A percentile compares a stretch with the other conserved stretches of the same genome.
Conservation (phyloP, 2,888 invertebrate species). For the Sisyra terminalis region DNA sequence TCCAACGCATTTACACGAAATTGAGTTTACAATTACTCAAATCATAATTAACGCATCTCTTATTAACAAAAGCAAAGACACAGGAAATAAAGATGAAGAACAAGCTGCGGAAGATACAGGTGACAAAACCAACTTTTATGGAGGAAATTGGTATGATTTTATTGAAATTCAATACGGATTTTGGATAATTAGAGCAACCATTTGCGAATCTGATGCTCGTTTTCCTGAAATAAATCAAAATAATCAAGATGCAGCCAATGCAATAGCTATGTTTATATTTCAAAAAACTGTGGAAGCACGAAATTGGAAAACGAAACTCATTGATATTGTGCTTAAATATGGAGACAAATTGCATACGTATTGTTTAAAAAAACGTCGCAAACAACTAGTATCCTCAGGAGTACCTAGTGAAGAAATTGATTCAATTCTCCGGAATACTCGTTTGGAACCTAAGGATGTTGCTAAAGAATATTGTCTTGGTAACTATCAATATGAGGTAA, state of each 20-base stretch:
- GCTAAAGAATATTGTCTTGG: slow-evolving; percentile 22
- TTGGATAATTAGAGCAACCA: slow-evolving; percentile 24
- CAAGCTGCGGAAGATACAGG: slow-evolving; percentile 4
- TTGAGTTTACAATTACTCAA: slow-evolving; percentile 16
- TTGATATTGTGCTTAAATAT: slow-evolving; percentile 43
- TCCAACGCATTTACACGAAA: slow-evolving; percentile 16
- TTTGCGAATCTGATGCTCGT: slow-evolving; percentile 17
- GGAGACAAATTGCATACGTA: slow-evolving; percentile 42
- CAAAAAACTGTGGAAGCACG: slow-evolving; percentile 35
- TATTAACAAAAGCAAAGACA: slow-evolving; percentile 17
- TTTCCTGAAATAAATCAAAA: slow-evolving; percentile 22
- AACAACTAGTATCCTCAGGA: slow-evolving; percentile 12
- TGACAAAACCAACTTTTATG: slow-evolving; percentile 14
- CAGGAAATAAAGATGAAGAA: slow-evolving; percentile 15
- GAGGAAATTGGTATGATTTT: slow-evolving; percentile 23
- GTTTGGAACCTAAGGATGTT: slow-evolving; percentile 19
- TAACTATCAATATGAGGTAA: slow-evolving; percentile 8
- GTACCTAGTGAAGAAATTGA: slow-evolving; percentile 20
- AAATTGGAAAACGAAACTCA: slow-evolving; percentile 35
- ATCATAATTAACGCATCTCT: slow-evolving; percentile 18
- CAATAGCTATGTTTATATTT: slow-evolving; percentile 39
- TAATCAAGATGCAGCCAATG: slow-evolving; percentile 36
- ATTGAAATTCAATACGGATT: slow-evolving; percentile 22
- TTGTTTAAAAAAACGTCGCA: slow-evolving; percentile 13
- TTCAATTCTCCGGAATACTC: slow-evolving; percentile 16